phyloP scores from a whole-genome alignment of 2,888 invertebrate genomes.

The Rutpela maculata region DNA sequence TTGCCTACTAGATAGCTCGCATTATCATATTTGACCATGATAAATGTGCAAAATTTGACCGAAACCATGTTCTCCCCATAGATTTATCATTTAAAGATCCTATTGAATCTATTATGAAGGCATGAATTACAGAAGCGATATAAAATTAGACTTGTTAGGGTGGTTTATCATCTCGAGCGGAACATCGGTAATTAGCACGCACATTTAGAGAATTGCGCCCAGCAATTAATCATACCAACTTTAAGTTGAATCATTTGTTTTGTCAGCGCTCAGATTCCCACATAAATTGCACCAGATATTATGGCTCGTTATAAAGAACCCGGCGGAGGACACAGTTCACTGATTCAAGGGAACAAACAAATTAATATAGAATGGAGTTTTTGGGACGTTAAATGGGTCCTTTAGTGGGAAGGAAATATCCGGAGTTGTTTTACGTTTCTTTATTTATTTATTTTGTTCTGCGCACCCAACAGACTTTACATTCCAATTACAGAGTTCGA shows the following conservation, averaged over 20 bases:
- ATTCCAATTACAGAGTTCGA: too few species aligned
- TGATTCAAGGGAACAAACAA: neutral
- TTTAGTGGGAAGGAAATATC: neutral
- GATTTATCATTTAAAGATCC: too few species aligned
- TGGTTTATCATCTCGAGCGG: slow-evolving; percentile 13
- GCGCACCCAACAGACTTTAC: too few species aligned
- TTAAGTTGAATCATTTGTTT: slow-evolving; percentile 24
- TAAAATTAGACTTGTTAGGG: slow-evolving; percentile 4
- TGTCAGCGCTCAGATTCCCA: slow-evolving; percentile 8
- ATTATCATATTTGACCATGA: too few species aligned
- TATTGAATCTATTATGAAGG: neutral
- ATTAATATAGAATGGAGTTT: slow-evolving; percentile 8
- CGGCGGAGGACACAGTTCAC: slow-evolving; percentile 1
- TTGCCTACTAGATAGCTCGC: too few species aligned
- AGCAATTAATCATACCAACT: slow-evolving; percentile 16
- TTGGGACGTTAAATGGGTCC: neutral
- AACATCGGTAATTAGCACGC: slow-evolving; percentile 19
- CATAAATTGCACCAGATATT: slow-evolving; percentile 10
- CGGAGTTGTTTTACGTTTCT: neutral
- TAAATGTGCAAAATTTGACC: too few species aligned
- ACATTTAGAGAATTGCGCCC: slow-evolving; percentile 17
- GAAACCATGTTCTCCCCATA: too few species aligned
- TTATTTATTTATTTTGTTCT: too few species aligned
- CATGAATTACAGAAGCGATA: neutral
- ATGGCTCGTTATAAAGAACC: slow-evolving; percentile 1